Conservation (phyloP, 2,888 invertebrate genomes). For the Linnaemya vulpina region DNA sequence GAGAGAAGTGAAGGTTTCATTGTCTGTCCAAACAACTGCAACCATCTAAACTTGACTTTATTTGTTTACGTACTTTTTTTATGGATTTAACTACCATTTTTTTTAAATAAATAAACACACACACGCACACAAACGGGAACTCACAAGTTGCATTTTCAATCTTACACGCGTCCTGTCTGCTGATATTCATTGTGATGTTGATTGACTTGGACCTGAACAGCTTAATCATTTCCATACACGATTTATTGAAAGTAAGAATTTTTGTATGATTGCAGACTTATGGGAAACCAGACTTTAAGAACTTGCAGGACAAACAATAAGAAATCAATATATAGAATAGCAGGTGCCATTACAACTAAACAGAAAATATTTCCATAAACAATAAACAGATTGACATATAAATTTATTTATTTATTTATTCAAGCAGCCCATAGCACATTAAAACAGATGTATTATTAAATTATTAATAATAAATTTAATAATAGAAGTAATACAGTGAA, state of each 20-base stretch:
- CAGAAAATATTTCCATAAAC: background rate
- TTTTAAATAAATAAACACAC: slow-evolving; percentile 31
- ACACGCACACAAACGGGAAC: slow-evolving; percentile 47
- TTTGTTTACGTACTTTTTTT: slow-evolving; percentile 37
- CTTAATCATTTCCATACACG: slow-evolving; percentile 44
- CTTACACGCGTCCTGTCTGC: slow-evolving; percentile 41
- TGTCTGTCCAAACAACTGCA: background rate
- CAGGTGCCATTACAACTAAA: no score
- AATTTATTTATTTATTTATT: no score
- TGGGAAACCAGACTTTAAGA: background rate
- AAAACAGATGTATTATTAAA: no score
- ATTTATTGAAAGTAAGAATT: slow-evolving; percentile 17
- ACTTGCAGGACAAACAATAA: background rate
- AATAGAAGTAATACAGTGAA: no score
- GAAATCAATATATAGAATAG: background rate
- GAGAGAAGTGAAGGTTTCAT: background rate
- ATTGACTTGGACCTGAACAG: slow-evolving; percentile 12
- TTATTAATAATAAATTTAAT: no score
- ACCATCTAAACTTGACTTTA: slow-evolving; percentile 35
- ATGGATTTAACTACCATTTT: slow-evolving; percentile 54
- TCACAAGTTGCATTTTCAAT: slow-evolving; percentile 60
- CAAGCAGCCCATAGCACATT: no score
- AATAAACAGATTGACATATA: no score
- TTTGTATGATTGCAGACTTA: background rate
- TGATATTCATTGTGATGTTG: slow-evolving; percentile 7